A percentile compares a stretch with the other conserved stretches of the same genome.
These are phyloP conservation scores for Hirtodrosophila duncani DNA, from an alignment of 2,888 invertebrate genomes.

Conservation along the genomic window DNA sequence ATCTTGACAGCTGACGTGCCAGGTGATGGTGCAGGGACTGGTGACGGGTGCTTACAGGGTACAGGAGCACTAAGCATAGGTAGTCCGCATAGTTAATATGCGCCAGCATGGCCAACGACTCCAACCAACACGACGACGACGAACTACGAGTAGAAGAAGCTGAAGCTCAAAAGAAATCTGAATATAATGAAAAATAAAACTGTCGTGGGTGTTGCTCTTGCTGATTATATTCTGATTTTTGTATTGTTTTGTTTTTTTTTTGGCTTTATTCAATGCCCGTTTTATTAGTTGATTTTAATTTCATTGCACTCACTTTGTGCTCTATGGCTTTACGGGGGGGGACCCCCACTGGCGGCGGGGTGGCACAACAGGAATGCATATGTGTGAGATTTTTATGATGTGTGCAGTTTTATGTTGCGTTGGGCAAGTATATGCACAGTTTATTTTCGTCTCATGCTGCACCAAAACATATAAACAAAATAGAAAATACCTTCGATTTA, in stretches of 20 bases:
- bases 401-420: constrained; percentile 41
- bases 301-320: constrained; percentile 45
- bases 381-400: constrained; percentile 31
- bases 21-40: background rate
- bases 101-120: constrained; percentile 59
- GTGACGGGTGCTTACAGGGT: constrained; percentile 3
- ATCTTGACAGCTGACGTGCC: constrained; percentile 32
- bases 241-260: constrained; percentile 15
- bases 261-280: background rate
- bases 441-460: background rate
- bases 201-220: too few relatives aligned
- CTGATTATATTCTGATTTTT: too few relatives aligned
- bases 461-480: constrained; percentile 5
- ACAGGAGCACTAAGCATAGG: constrained; percentile 19
- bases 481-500: background rate
- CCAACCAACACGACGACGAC: constrained; percentile 33
- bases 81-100: constrained; percentile 65
- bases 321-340: constrained; percentile 6
- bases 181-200: background rate
- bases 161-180: constrained; percentile 7
- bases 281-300: constrained; percentile 19
- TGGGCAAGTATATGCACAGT: too few relatives aligned
- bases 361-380: constrained; percentile 7
- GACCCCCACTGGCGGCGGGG: constrained; percentile 7
- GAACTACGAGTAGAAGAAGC: constrained; percentile 28